Base-by-base conservation (phyloP, 2,797 vertebrate genomes). In the Myotis findleyi region DNA sequence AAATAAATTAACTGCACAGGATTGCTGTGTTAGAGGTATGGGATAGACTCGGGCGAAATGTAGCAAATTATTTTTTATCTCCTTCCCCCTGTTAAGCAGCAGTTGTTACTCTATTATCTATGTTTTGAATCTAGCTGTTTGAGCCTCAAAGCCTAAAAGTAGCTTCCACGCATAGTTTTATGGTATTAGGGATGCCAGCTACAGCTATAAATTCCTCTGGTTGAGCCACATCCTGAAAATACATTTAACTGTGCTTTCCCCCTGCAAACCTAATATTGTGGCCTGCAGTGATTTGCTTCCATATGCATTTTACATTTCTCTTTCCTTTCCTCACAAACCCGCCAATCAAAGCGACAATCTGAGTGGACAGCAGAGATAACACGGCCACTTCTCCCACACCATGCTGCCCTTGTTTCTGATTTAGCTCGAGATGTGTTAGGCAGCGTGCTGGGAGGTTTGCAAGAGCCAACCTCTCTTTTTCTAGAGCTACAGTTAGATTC, bases 21-120 rank as follows among this genome's bases (percentile, higher is more conserved):
- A 51, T 16, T 86, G 80, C 89, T 87, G 59, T 89, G 94, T 87
- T 95, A 88, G 93, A 97, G 69, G 69, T 5, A 36, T 55, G 62
- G 66, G 79, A 51, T 86, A 55, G 92, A 94, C 95, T 44, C 23
- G 73, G 62, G 69, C 0, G 38, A 92, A 86, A 62, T 76, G 18
- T 76, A 95, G 44, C 72, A 96, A 85, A 81, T 91, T 97, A 89
- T 80, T 97, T 96, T 97, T 95, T 62, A 86, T 83, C 91, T 75
- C 20, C 77, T 91, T 73, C 66, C 96, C 79, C 18, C 64, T 97
- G 91, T 89, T 97, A 73, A 90, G 93, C 86, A 94, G 72, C 0
- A 8, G 80, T 95, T 96, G 89, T 85, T 97, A 88, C 88, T 94
- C 91, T 96, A 5, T 89, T 95, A 97, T 96, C 89, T 97, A 11